phyloP scores from a whole-genome alignment of 2,888 invertebrate species.

The Drosophila niveifrons region DNA sequence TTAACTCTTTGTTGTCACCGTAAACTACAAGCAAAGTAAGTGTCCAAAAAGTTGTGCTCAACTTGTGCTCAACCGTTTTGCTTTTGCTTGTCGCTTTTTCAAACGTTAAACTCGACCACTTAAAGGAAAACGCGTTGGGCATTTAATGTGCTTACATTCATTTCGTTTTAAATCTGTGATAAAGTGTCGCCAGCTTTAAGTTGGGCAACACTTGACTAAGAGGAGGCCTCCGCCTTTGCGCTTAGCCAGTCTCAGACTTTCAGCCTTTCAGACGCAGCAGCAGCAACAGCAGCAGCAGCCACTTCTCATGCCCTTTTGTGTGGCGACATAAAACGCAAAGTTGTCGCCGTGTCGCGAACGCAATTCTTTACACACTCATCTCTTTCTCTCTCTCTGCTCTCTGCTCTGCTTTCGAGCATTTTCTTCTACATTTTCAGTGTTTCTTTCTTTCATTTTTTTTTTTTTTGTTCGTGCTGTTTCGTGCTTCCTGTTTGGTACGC shows the following conservation, averaged over 20 bases:
- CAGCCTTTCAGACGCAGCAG: not conserved
- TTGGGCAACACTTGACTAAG: constrained; percentile 11
- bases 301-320: constrained; percentile 34
- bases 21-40: constrained; percentile 59
- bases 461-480: constrained; percentile 44
- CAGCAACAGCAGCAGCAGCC: constrained; percentile 12
- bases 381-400: constrained; percentile 19
- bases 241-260: not conserved
- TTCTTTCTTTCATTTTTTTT: constrained; percentile 15
- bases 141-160: constrained; percentile 79
- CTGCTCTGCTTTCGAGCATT: constrained; percentile 38
- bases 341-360: constrained; percentile 76
- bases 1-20: constrained; percentile 67
- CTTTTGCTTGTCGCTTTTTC: constrained; percentile 9
- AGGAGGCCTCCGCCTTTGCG: constrained; percentile 1
- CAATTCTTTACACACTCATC: constrained; percentile 66
- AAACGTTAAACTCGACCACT: constrained; percentile 38
- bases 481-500: constrained; percentile 76
- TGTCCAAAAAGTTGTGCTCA: constrained; percentile 55
- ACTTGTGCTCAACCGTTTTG: constrained; percentile 2
- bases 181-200: constrained; percentile 74
- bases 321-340: constrained; percentile 66
- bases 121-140: constrained; percentile 56
- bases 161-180: constrained; percentile 76
- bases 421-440: constrained; percentile 21